Evolutionary conservation across 2,113 vertebrate species (phyloP), one percentile per base, ranked within the genome.

Genomic region (Apteryx mantelli): DNA sequence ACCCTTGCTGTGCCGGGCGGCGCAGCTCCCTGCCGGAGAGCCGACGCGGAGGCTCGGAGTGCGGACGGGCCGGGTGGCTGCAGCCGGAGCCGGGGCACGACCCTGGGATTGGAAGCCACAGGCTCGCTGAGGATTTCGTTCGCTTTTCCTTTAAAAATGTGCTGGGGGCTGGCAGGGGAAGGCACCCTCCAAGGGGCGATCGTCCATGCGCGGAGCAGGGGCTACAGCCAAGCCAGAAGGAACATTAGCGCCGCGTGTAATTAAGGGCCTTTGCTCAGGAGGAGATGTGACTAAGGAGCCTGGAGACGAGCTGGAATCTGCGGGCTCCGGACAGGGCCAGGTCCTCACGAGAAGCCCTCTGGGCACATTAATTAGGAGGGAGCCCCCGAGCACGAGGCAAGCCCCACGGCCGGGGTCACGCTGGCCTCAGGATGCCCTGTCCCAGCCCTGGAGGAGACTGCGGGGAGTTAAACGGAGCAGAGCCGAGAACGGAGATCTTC

Each of bases 1-100:
- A 44, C 75, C 8, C 42, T 64, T 32, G 14, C 46, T 8, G 1
- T 4, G 58, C 86, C 64, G 3, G 66, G 75, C 2, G 11, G 32
- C 16, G 2, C 25, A 8, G 81, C 74, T 34, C 75, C 10, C 11
- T 2, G 58, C 32, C 16, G 5, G 21, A 66, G 42, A 38, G 25
- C 13, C 53, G 24, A 26, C 5, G 8, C 0, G 25, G 55, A 6
- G 1, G 11, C 53, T 44, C 38, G 4, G 36, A 38, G 36, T 38
- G 3, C 0, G 4, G 11, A n/a, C 2, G 7, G 0, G 16, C 44
- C 1, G 32, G 46, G 6, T 2, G 1, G 53, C 38, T 14, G 55
- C 26, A 11, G 55, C 46, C 26, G 1, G 5, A 13, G 73, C 10
- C 2, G 18, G 28, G 13, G 13, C 53, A 7, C 11, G 25, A 14